A percentile compares a stretch with the other conserved stretches of the same genome.
Evolutionary conservation across 2,888 invertebrate species (phyloP).

Genomic region (Monochamus alternatus): DNA sequence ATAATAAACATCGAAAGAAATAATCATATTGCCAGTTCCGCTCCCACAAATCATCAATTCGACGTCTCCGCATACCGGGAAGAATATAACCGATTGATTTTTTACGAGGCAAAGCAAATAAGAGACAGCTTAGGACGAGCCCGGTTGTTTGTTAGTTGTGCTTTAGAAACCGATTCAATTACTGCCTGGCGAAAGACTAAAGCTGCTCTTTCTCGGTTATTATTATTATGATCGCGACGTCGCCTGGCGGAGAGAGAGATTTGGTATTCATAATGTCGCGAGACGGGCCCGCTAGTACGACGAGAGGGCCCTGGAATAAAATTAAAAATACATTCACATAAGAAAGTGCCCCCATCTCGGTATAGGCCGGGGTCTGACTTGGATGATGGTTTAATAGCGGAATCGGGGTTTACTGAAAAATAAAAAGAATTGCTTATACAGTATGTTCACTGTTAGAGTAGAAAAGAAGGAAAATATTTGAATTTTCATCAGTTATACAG

Average conservation of each 20-base stretch:
- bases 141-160: slow-evolving; percentile 47
- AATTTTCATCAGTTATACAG: not conserved
- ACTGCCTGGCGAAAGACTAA: slow-evolving; percentile 50
- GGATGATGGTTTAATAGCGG: too few relatives aligned
- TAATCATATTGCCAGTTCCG: not conserved
- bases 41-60: not conserved
- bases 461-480: too few relatives aligned
- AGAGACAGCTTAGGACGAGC: slow-evolving; percentile 16
- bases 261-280: slow-evolving; percentile 57
- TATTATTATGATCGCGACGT: slow-evolving; percentile 58
- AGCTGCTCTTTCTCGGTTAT: slow-evolving; percentile 53
- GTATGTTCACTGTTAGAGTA: too few relatives aligned
- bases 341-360: slow-evolving; percentile 45
- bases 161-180: slow-evolving; percentile 48
- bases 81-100: slow-evolving; percentile 7
- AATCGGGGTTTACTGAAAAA: too few relatives aligned
- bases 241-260: slow-evolving; percentile 49
- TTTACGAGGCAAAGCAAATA: slow-evolving; percentile 14
- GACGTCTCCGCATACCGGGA: not conserved
- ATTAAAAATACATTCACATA: slow-evolving; percentile 62
- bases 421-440: too few relatives aligned
- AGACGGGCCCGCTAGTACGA: slow-evolving; percentile 38
- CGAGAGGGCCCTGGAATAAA: slow-evolving; percentile 52
- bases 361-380: slow-evolving; percentile 31
- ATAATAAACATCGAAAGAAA: too few relatives aligned